Evolutionary conservation across 2,113 vertebrate genomes (phyloP).

Genomic region (Psammodynastes pulverulentus): DNA sequence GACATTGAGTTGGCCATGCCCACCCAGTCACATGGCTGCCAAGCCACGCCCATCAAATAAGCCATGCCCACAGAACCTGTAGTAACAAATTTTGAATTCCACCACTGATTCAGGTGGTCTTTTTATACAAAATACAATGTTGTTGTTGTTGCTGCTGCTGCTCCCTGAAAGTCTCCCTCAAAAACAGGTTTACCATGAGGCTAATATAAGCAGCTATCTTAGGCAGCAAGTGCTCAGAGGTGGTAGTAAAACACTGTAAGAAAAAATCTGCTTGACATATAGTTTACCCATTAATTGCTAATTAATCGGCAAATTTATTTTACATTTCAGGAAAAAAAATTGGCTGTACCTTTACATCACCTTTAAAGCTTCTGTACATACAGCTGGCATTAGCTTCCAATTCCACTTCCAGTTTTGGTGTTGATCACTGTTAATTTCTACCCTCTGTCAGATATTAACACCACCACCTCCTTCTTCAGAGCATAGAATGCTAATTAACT

Average conservation of each 20-base stretch:
- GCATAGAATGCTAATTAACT: constrained; percentile 15
- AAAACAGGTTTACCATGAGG: background rate
- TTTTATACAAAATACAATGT: background rate
- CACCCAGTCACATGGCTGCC: too few species aligned
- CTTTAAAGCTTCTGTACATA: background rate
- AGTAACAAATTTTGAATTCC: too few species aligned
- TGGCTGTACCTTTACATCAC: background rate
- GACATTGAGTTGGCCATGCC: too few species aligned
- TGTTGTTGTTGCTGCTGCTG: background rate
- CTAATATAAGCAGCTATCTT: background rate
- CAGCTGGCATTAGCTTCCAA: background rate
- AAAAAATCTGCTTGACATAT: background rate
- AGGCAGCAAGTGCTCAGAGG: background rate
- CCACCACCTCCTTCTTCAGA: background rate
- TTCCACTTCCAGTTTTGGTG: background rate
- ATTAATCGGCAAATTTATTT: background rate
- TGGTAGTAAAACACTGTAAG: background rate
- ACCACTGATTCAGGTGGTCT: background rate
- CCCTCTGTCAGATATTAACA: background rate
- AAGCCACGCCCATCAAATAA: too few species aligned
- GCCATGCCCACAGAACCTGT: too few species aligned
- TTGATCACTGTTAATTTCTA: constrained; percentile 6
- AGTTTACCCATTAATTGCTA: background rate
- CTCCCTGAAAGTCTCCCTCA: background rate
- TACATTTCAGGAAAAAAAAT: background rate